Evolutionary conservation across 2,797 vertebrate species (phyloP).

Genomic region (Poeciliopsis presidionis): DNA sequence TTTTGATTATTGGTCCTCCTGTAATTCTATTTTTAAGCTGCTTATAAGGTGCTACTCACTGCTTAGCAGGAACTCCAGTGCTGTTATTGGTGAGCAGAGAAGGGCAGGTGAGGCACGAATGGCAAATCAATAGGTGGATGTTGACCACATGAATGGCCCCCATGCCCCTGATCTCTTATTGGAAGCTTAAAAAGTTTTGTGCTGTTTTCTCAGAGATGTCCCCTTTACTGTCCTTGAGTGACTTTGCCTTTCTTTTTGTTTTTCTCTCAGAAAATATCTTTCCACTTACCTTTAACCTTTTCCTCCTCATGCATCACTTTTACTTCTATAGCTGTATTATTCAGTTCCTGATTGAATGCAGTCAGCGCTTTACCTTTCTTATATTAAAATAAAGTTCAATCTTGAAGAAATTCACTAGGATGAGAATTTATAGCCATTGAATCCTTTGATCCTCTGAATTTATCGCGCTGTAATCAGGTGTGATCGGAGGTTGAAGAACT

Average conservation of each 20-base stretch:
- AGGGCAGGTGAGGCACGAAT: slow-evolving; percentile 29
- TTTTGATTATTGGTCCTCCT: slow-evolving; percentile 4
- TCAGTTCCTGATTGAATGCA: slow-evolving; percentile 21
- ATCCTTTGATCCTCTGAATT: slow-evolving; percentile 75
- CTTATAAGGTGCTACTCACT: slow-evolving; percentile 7
- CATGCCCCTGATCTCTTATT: slow-evolving; percentile 42
- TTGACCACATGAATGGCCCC: slow-evolving; percentile 33
- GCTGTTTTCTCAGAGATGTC: slow-evolving; percentile 23
- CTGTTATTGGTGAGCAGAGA: slow-evolving; percentile 32
- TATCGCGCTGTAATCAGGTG: slow-evolving; percentile 73
- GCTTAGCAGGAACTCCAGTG: slow-evolving; percentile 19
- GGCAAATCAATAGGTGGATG: slow-evolving; percentile 50
- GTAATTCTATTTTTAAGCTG: slow-evolving; percentile 6
- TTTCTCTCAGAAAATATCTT: slow-evolving; percentile 23
- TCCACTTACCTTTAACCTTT: slow-evolving; percentile 27
- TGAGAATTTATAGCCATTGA: slow-evolving; percentile 64
- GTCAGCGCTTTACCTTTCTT: slow-evolving; percentile 31
- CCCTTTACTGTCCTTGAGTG: slow-evolving; percentile 26
- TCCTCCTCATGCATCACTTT: not conserved
- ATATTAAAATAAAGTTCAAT: slow-evolving; percentile 43
- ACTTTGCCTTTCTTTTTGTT: slow-evolving; percentile 17
- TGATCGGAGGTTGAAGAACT: slow-evolving; percentile 69
- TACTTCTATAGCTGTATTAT: slow-evolving; percentile 33
- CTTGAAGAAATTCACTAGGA: slow-evolving; percentile 67
- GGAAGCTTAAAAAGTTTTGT: slow-evolving; percentile 43